Base-by-base conservation (phyloP, 2,113 vertebrate genomes). In the Ophiodon elongatus region DNA sequence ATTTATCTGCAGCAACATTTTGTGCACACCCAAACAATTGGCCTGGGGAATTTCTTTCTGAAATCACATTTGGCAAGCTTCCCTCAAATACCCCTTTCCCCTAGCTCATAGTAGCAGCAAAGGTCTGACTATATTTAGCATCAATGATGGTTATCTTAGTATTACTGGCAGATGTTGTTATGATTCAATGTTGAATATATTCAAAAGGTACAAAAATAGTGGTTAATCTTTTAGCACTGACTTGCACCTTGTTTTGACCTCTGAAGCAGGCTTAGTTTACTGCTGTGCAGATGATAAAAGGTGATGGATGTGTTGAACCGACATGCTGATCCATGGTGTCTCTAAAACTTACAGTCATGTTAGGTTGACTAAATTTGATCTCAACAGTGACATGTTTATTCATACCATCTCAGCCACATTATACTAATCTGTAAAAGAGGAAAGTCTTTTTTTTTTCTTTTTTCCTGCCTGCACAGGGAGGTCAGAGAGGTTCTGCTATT, bases 1-100 rank as follows among this genome's bases (percentile, higher is more conserved):
- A 87, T 79, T 85, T 57, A 85, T 85, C 79, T 74, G 66, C 71
- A 68, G 73, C 52, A 66, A 82, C 75, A 76, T 79, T 87, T 80
- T 84, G 72, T 76, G 65, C 80, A 83, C 75, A 81, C 37, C 80
- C 39, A 81, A 79, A 90, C 75, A 60, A 80, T 85, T 90, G 74
- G 85, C 77, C 75, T 78, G 72, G 82, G 81, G 77, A 87, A 76
- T 85, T 87, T 89, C 80, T 63, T 63, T 79, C 74, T 88, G 84
- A 87, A 83, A 87, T 84, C 31, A 9, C 75, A 91, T 85, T 91
- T 89, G 85, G 84, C 84, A 88, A 70, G 70, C 69, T 83, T 93
- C 82, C 81, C 85, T 88, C 80, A 73, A 90, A 91, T 80, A 85
- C 79, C 74, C 86, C 84, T 78, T 50, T 78, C 73, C 72, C 85